Conservation (phyloP, 2,113 vertebrate genomes). For the Megatriorchis doriae region DNA sequence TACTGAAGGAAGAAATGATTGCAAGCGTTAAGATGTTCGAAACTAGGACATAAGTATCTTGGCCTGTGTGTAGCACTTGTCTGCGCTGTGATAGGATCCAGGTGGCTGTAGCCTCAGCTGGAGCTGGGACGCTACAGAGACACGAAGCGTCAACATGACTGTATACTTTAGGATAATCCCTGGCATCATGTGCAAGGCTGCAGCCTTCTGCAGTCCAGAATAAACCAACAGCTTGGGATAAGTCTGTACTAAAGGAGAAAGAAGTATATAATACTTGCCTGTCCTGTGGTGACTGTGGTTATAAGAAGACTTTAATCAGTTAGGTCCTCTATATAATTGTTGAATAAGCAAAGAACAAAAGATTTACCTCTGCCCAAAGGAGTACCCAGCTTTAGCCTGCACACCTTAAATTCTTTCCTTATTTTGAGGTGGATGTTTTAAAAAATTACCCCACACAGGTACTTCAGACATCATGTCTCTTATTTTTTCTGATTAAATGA, state of each 20-base stretch:
- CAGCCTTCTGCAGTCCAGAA: not conserved
- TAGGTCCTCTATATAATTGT: not conserved
- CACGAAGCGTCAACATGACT: not conserved
- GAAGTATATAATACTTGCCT: not conserved
- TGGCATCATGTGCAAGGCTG: not conserved
- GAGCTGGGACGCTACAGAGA: not conserved
- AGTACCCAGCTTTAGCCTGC: not conserved
- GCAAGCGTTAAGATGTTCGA: not conserved
- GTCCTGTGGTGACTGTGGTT: not conserved
- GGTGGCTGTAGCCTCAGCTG: not conserved
- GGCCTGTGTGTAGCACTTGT: not conserved
- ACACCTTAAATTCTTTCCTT: not conserved
- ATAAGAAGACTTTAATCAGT: not conserved
- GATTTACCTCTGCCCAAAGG: not conserved
- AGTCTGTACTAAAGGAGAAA: not conserved
- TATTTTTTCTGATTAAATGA: not conserved
- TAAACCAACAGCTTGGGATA: not conserved
- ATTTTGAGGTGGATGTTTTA: not conserved
- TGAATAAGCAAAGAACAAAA: not conserved
- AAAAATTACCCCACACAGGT: not conserved
- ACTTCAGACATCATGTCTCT: not conserved
- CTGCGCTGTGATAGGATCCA: not conserved
- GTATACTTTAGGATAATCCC: not conserved
- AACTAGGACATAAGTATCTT: not conserved
- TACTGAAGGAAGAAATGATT: not conserved